Evolutionary conservation across 2,888 invertebrate species (phyloP).

Genomic region (Fragum whitleyi): DNA sequence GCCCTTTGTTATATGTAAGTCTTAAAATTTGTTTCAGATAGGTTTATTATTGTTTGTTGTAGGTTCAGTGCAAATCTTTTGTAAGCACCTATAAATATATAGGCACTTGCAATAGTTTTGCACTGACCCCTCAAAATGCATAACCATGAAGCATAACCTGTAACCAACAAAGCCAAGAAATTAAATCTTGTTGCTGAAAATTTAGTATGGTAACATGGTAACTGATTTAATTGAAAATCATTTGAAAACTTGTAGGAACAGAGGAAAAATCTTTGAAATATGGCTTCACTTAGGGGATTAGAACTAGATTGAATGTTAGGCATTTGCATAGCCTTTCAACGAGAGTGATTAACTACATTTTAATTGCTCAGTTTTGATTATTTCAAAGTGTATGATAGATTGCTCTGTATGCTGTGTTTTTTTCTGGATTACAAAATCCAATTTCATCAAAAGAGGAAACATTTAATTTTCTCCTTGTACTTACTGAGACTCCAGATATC

Average conservation of each 20-base stretch:
- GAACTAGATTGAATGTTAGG: background rate
- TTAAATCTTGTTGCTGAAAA: no score
- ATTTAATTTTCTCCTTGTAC: background rate
- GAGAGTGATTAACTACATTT: constrained; percentile 9
- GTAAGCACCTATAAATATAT: no score
- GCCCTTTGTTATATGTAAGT: no score
- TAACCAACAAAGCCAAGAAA: no score
- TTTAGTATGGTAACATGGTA: no score
- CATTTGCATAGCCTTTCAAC: constrained; percentile 26
- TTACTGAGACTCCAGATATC: background rate
- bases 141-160: no score
- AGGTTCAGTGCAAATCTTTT: no score
- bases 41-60: no score
- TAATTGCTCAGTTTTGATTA: constrained; percentile 22
- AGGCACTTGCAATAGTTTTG: no score
- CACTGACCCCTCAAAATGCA: no score
- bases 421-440: background rate
- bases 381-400: constrained; percentile 21
- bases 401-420: constrained; percentile 7
- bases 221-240: constrained; percentile 10
- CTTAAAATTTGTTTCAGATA: no score
- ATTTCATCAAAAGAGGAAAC: background rate
- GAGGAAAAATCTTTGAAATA: constrained; percentile 11
- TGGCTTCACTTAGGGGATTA: constrained; percentile 14
- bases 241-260: constrained; percentile 1